Percentiles rank a stretch among this genome's conserved stretches.
These are phyloP conservation scores for Allacma fusca DNA, from an alignment of 2,888 invertebrate genomes.

Conservation along the genomic window DNA sequence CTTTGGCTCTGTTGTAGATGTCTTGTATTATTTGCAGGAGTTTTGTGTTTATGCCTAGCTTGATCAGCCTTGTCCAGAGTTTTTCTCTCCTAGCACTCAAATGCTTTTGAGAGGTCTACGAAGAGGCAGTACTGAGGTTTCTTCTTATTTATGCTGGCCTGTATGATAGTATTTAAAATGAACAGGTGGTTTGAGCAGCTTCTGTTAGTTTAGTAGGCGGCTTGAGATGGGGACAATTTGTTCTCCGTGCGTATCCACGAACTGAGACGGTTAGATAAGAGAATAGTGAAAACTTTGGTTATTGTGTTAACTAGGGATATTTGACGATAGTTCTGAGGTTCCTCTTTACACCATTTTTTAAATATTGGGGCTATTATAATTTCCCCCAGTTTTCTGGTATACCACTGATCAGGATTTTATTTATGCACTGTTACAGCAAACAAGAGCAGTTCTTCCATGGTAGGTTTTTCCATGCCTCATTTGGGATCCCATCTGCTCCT, in stretches of 20 bases:
- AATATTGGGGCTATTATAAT: conserved; percentile 20
- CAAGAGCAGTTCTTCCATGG: too few species aligned
- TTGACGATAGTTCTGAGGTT: conserved; percentile 24
- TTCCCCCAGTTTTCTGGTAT: conserved; percentile 6
- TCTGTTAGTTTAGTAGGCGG: not conserved
- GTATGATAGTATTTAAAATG: not conserved
- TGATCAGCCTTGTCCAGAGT: conserved; percentile 5
- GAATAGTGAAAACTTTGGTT: conserved; percentile 21
- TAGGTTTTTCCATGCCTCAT: conserved; percentile 1
- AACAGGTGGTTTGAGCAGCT: conserved; percentile 33
- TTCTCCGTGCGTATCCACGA: not conserved
- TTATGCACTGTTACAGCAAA: not conserved
- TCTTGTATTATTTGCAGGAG: not conserved
- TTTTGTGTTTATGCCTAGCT: conserved; percentile 2
- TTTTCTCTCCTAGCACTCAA: conserved; percentile 9
- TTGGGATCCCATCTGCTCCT: conserved; percentile 1
- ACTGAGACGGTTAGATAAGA: not conserved
- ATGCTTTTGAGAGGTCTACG: conserved; percentile 21
- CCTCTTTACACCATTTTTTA: conserved; percentile 22
- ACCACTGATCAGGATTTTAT: not conserved
- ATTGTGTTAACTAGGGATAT: conserved; percentile 30
- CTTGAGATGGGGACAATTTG: conserved; percentile 12
- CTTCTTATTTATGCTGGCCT: not conserved
- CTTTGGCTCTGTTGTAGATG: conserved; percentile 11
- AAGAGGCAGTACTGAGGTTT: not conserved